A percentile compares a stretch with the other conserved stretches of the same genome.
Evolutionary conservation across 2,113 vertebrate species (phyloP).

Genomic region (Empidonax traillii): DNA sequence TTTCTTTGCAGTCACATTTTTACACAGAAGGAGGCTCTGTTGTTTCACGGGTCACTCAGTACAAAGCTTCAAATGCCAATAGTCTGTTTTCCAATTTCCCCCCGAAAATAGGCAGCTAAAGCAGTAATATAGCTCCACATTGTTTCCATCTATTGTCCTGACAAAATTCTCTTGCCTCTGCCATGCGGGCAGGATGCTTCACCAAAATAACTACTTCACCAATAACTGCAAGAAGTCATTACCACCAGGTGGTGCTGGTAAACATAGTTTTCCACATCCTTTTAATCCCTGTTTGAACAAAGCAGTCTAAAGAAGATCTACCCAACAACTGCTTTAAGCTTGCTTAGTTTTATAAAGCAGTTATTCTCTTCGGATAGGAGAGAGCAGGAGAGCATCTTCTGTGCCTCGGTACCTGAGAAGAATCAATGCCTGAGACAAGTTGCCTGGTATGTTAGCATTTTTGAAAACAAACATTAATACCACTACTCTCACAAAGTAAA

Average conservation of each 20-base stretch:
- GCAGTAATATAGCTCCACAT: neutral
- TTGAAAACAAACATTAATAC: neutral
- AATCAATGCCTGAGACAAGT: neutral
- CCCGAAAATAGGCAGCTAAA: neutral
- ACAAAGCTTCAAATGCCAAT: neutral
- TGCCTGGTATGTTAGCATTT: neutral
- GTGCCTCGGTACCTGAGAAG: neutral
- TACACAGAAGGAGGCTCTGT: neutral
- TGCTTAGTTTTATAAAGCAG: neutral
- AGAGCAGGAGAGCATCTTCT: neutral
- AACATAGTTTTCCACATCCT: neutral
- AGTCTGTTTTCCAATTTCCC: neutral
- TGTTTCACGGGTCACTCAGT: neutral
- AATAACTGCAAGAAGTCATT: neutral
- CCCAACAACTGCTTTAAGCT: neutral
- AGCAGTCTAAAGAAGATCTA: neutral
- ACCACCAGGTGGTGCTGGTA: constrained; percentile 19
- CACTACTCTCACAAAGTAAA: too few species aligned
- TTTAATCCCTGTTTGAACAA: fast-evolving
- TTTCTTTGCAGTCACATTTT: neutral
- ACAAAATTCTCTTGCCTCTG: neutral
- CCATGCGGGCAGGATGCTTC: fast-evolving
- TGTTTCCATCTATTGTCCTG: neutral
- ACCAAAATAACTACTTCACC: neutral
- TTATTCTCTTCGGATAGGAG: neutral